Evolutionary conservation across 2,113 vertebrate species (phyloP).

Genomic region (Pampusana beccarii): DNA sequence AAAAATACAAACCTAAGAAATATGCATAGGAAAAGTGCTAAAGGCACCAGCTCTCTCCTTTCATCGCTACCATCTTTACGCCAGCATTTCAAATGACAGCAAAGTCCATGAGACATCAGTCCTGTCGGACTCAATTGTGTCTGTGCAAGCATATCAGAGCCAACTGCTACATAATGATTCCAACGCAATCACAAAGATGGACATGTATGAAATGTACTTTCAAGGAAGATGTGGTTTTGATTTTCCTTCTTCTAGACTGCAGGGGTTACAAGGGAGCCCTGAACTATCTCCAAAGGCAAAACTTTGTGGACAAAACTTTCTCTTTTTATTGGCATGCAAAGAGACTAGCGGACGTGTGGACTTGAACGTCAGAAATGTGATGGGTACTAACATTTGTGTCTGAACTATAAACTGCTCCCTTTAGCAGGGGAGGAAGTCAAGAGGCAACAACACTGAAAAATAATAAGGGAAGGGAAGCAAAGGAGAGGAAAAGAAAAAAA

Average conservation of each 20-base stretch:
- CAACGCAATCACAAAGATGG: slow-evolving; percentile 51
- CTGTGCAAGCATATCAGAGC: slow-evolving; percentile 76
- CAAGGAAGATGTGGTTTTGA: background rate
- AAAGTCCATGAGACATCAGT: slow-evolving; percentile 82
- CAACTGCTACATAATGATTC: slow-evolving; percentile 78
- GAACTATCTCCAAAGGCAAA: background rate
- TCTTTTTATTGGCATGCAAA: background rate
- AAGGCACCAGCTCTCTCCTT: slow-evolving; percentile 39
- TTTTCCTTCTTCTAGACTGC: background rate
- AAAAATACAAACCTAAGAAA: slow-evolving; percentile 48
- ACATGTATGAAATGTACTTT: slow-evolving; percentile 46
- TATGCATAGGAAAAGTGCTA: slow-evolving; percentile 18
- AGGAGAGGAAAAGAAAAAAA: background rate
- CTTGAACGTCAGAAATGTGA: background rate
- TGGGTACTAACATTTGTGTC: background rate
- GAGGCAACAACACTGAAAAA: background rate
- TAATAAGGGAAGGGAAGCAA: background rate
- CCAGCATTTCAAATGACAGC: slow-evolving; percentile 81
- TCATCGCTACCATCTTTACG: slow-evolving; percentile 66
- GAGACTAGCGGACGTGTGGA: background rate
- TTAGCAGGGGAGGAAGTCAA: background rate
- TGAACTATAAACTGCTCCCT: background rate
- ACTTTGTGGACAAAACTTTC: background rate
- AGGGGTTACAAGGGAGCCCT: background rate
- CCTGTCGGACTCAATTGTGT: slow-evolving; percentile 83